These are phyloP conservation scores for Danio kyathit DNA, from an alignment of 2,797 vertebrate genomes.

Conservation along the genomic window DNA sequence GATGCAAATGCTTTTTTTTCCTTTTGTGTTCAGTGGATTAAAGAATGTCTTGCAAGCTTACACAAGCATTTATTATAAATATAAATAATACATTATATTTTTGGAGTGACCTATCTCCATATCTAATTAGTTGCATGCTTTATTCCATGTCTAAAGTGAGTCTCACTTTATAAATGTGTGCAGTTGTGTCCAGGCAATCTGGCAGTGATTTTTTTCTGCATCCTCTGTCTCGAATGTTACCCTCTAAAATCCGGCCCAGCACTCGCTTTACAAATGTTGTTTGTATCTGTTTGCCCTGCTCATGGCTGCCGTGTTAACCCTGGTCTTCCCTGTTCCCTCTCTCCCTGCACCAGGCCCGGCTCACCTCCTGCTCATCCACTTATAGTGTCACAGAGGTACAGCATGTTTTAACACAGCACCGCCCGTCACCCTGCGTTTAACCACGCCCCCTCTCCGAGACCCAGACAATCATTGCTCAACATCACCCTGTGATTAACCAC, in stretches of 20 bases:
- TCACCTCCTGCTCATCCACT: conserved; percentile 92
- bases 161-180: neutral
- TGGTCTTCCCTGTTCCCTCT: conserved; percentile 75
- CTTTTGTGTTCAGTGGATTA: neutral
- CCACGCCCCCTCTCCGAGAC: conserved; percentile 24
- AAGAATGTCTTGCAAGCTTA: neutral
- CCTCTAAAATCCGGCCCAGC: neutral
- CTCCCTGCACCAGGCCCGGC: conserved; percentile 88
- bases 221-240: conserved; percentile 23
- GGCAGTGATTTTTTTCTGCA: conserved; percentile 2
- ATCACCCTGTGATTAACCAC: conserved; percentile 21
- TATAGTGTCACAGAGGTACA: conserved; percentile 94
- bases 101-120: neutral
- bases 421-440: neutral
- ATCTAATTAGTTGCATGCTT: neutral
- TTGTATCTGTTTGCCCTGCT: conserved; percentile 60
- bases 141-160: neutral
- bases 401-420: conserved; percentile 37
- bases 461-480: conserved; percentile 36
- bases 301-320: conserved; percentile 80
- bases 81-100: too few relatives aligned
- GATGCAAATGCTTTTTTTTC: neutral
- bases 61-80: neutral
- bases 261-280: conserved; percentile 1
- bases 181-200: neutral